Conservation (phyloP, 2,113 vertebrate species). For the Oceanites oceanicus region DNA sequence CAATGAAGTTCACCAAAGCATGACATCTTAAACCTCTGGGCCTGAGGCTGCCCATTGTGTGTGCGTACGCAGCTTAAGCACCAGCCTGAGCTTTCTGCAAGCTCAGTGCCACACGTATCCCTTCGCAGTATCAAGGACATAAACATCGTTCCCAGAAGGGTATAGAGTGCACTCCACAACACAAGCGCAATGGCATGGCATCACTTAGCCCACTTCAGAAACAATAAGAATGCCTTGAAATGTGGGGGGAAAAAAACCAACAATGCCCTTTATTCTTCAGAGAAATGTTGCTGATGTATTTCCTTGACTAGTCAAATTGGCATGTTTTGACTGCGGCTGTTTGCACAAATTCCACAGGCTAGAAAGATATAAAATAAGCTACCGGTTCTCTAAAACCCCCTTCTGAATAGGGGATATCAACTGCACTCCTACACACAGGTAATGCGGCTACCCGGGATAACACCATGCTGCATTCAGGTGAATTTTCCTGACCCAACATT, state of each 20-base stretch:
- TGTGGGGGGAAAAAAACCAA: rapidly evolving
- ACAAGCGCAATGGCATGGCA: too few species aligned
- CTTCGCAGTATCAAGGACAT: neutral
- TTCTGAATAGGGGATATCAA: rapidly evolving
- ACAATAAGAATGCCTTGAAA: neutral
- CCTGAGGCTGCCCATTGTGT: neutral
- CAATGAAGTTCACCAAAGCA: neutral
- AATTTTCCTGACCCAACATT: neutral
- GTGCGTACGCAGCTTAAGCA: neutral
- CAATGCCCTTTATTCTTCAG: neutral
- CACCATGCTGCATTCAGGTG: too few species aligned
- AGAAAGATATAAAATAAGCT: neutral
- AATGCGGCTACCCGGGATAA: neutral
- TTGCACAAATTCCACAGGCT: neutral
- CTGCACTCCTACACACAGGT: neutral
- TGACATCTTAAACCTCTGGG: neutral
- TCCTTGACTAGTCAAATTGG: neutral
- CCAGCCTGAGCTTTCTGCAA: neutral
- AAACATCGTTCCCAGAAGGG: neutral
- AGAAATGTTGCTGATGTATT: neutral
- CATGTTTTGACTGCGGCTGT: neutral
- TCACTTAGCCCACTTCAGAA: neutral
- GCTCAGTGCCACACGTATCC: rapidly evolving
- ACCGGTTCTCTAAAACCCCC: neutral
- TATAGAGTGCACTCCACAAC: neutral